Conservation (phyloP, 2,888 invertebrate species). For the Euplagia quadripunctaria region DNA sequence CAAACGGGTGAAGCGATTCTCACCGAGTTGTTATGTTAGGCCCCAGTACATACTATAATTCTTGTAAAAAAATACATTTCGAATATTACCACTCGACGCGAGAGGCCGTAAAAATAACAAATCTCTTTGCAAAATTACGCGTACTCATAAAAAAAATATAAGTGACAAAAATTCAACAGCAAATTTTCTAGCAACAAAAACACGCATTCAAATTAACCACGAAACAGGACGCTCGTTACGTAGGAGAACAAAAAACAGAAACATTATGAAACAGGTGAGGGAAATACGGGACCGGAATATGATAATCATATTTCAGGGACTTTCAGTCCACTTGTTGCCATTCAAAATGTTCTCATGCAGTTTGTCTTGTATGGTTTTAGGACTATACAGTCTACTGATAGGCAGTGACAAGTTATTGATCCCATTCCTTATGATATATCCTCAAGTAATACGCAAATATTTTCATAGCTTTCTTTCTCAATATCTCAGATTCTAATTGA, state of each 20-base stretch:
- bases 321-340: conserved; percentile 69
- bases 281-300: conserved; percentile 66
- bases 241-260: conserved; percentile 69
- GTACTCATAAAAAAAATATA: conserved; percentile 47
- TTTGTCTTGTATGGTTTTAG: conserved; percentile 51
- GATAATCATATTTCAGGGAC: conserved; percentile 74
- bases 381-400: conserved; percentile 39
- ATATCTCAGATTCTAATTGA: too few species aligned
- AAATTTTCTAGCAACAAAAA: conserved; percentile 74
- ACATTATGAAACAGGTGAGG: conserved; percentile 73
- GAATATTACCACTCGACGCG: conserved; percentile 20
- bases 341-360: conserved; percentile 56
- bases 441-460: too few species aligned
- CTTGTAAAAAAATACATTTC: conserved; percentile 38
- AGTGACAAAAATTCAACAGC: conserved; percentile 67
- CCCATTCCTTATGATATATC: conserved; percentile 40
- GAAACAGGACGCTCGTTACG: conserved; percentile 81
- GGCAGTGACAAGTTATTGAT: conserved; percentile 34
- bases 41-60: conserved; percentile 33
- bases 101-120: conserved; percentile 50
- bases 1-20: conserved; percentile 36
- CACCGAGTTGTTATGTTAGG: conserved; percentile 50
- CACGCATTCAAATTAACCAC: conserved; percentile 81
- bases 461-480: too few species aligned
- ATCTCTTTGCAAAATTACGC: conserved; percentile 43